Conservation (phyloP, 2,797 vertebrate genomes). For the Peromyscus aztecus region DNA sequence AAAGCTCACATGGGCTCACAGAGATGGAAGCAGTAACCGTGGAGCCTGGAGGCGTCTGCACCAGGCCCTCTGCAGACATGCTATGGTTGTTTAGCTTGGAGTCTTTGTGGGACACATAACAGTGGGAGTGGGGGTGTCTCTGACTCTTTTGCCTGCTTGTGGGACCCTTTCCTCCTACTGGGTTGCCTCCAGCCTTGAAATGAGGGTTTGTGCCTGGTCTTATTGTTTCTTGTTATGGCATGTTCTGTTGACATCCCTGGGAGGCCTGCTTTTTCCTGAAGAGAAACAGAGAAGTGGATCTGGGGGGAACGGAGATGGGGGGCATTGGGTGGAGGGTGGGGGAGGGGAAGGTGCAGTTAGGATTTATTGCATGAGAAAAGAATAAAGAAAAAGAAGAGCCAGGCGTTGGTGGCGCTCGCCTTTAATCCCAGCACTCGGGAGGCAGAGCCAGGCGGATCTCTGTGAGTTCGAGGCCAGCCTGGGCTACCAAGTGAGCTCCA, state of each 20-base stretch:
- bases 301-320: too few species aligned
- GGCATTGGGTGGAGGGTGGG: fast-evolving
- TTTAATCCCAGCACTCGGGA: too few species aligned
- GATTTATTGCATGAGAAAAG: background rate
- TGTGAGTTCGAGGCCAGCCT: too few species aligned
- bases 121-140: background rate
- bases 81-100: background rate
- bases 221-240: background rate
- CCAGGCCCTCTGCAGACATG: fast-evolving
- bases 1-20: background rate
- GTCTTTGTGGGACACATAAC: background rate
- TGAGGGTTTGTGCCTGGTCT: background rate
- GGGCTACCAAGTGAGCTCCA: too few species aligned
- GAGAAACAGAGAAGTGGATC: background rate
- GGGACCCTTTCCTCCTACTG: background rate
- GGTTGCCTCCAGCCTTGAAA: background rate
- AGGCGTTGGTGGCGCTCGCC: too few species aligned
- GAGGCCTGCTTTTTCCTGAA: background rate
- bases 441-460: too few species aligned
- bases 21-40: background rate
- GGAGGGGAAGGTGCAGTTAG: background rate
- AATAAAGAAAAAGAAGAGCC: background rate
- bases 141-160: background rate
- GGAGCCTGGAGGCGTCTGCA: background rate
- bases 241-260: background rate